Base-by-base conservation (phyloP, 2,113 vertebrate genomes). In the Halcyon malimbica region DNA sequence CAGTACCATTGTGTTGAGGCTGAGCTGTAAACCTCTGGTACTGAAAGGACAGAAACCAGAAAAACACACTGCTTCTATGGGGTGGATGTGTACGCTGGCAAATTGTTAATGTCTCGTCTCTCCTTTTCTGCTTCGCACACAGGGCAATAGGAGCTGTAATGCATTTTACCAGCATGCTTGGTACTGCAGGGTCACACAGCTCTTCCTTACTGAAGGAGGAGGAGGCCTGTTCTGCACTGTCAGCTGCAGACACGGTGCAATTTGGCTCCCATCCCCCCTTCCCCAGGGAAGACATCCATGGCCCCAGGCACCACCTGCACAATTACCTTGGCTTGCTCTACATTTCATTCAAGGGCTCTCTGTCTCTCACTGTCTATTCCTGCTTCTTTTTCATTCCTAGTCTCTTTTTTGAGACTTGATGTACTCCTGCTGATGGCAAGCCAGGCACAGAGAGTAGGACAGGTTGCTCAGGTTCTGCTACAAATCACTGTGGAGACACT, bases 1-100 rank as follows among this genome's bases (percentile, higher is more conserved):
- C 14, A 5, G 11, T 3, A 3, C 19, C 6, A 1, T 13, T 0
- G 0, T 3, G 17, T 8, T 10, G 14, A 28, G 35, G 35, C 35
- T 65, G 85, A 60, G 48, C 74, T 44, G 54, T 26, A 68, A 25
- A 15, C 7, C 28, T 13, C n/a, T 63, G 35, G 31, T 39, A 8
- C 28, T 7, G 37, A 46, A 17, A 78, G 25, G 65, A 9, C 39
- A 37, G 19, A 37, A 68, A 51, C 0, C 1, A n/a, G 51, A 41
- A 76, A 37, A 42, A 9, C 2, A 20, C 23, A 39, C 5, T 37
- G 23, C 5, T 60, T 13, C 60, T 11, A 2, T 3, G 33, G 9
- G 41, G 5, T 6, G 3, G 9, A 12, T 2, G 9, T 10, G 23
- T 0, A 3, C 10, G 5, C 25, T 70, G 62, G 10, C 18, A n/a